Evolutionary conservation across 1,140 invertebrate genomes (phyloP), one percentile per base, ranked within the genome.

Genomic region (Druon quercuslanigerum): DNA sequence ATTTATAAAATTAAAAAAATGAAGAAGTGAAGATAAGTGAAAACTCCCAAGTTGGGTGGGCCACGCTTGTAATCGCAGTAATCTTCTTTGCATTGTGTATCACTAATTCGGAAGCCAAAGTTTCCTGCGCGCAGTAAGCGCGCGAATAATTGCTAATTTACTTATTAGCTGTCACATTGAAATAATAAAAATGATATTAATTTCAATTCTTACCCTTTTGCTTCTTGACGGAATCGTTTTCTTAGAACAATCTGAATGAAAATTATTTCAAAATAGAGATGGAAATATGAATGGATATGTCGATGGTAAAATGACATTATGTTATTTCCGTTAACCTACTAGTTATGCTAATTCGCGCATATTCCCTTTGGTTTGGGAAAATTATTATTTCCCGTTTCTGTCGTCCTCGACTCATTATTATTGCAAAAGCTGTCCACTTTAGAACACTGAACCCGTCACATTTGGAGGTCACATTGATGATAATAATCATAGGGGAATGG

Each of bases 361-460:
- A 66, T 40, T 66, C 60, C 25, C 60, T 66, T 66, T 66, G 60
- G 60, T 66, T 66, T 66, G 60, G 60, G 17, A 33, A 33, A 66
- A 66, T 40, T 66, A 66, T 66, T 66, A 33, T 66, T 66, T 46
- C 33, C 60, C 25, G 25, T 66, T 33, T 40, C 60, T 66, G 33
- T 66, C 60, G 60, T n/a, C 25, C 11, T 14, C 57, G 57, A 66
- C 25, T 66, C 60, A 74, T 54, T 75, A 77, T 54, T 74, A 52
- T 72, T 77, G 74, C 86, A 96, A 96, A 97, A 86, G 92, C 97
- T 25, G 95, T 95, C 0, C 97, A 97, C 86, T 93, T 97, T 79
- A 96, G 95, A 40, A 91, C 93, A 1, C 89, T 97, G 4, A 94
- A 96, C 84, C 90, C 94, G 5, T 88, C 94, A 50, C 97, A 97